Conservation (phyloP, 2,113 vertebrate genomes). For the Hipposideros armiger region DNA sequence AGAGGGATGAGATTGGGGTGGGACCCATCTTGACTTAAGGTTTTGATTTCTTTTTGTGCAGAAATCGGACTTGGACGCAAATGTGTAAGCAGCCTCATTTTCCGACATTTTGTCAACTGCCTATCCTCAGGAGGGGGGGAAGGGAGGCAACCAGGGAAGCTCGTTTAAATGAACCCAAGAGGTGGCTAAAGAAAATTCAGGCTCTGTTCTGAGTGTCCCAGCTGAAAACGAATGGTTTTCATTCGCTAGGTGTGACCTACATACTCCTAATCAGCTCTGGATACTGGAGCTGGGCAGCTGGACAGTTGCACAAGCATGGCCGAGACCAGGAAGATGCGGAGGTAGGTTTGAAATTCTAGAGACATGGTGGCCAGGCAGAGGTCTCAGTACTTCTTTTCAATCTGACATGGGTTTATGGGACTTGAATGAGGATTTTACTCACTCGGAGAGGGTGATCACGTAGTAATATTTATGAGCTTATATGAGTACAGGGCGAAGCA, state of each 20-base stretch:
- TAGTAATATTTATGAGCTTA: background rate
- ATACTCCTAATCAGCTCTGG: constrained; percentile 39
- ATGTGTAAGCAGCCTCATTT: background rate
- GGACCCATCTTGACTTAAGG: background rate
- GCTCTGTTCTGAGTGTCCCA: background rate
- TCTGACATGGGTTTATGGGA: constrained; percentile 3
- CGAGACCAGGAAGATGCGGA: background rate
- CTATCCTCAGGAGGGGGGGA: background rate
- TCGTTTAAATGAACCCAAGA: constrained; percentile 45
- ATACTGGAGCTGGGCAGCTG: background rate
- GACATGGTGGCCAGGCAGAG: background rate
- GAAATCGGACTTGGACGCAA: background rate
- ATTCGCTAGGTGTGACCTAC: background rate
- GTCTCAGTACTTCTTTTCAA: background rate
- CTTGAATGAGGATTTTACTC: background rate
- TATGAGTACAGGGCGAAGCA: background rate
- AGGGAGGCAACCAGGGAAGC: background rate
- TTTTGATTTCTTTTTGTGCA: background rate
- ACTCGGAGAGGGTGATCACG: background rate
- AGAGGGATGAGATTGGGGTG: background rate
- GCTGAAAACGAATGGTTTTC: background rate
- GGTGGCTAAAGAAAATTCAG: background rate
- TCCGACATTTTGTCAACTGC: background rate
- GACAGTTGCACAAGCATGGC: accelerated
- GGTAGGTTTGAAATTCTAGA: background rate